A percentile compares a stretch with the other conserved stretches of the same genome.
Conservation (phyloP, 2,888 invertebrate species). For the Amorpha juglandis region DNA sequence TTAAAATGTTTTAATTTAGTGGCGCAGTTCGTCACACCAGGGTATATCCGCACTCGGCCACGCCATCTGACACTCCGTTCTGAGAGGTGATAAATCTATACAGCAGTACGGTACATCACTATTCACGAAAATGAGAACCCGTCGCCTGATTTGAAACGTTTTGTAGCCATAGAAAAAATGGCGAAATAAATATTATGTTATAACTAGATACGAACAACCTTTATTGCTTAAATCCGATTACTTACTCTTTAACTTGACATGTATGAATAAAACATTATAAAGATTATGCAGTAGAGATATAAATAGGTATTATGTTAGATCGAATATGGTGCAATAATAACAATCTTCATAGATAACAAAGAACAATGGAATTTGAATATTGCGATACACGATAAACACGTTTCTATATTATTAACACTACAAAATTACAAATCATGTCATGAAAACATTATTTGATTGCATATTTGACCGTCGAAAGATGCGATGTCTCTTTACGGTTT, state of each 20-base stretch:
- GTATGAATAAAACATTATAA: not conserved
- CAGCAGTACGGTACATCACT: conserved; percentile 55
- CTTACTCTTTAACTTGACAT: not conserved
- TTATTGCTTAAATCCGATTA: not conserved
- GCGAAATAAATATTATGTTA: no score
- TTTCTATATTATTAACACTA: no score
- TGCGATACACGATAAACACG: not conserved
- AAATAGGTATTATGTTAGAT: not conserved
- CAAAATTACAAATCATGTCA: no score
- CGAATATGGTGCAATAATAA: not conserved
- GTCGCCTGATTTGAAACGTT: conserved; percentile 66
- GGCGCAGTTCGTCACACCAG: conserved; percentile 65
- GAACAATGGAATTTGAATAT: not conserved
- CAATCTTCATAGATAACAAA: not conserved
- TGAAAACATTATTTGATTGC: no score
- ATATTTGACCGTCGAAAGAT: no score
- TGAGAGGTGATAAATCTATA: conserved; percentile 74
- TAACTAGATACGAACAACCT: not conserved
- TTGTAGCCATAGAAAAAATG: no score
- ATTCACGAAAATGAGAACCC: conserved; percentile 79
- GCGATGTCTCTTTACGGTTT: no score
- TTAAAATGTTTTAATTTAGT: conserved; percentile 82
- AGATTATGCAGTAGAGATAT: not conserved
- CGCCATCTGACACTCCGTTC: conserved; percentile 74
- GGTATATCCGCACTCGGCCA: conserved; percentile 66